Base-by-base conservation (phyloP, 2,888 invertebrate species). In the Catocala sponsa region DNA sequence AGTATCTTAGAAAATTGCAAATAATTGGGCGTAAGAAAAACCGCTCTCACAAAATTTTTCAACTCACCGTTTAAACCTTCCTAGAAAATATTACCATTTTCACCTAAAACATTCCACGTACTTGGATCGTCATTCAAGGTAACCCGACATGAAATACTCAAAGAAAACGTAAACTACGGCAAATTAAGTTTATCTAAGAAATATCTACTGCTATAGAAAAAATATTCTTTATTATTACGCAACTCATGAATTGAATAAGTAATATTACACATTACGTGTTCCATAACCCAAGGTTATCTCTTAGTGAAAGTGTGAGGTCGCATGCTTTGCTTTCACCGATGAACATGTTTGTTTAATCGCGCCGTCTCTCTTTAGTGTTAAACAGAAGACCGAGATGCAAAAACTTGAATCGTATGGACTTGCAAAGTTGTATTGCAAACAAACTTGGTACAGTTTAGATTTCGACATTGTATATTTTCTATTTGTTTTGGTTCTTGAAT, bases 241-340 rank as follows among this genome's bases (percentile, higher is more conserved):
- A 76, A 78, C 54, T 60, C 54, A 55, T 51, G 66, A 70, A 75
- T 64, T 64, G 76, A 68, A 75, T 73, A 71, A 69, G 74, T 67
- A 77, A 81, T 78, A 83, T 82, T 7, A 83, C 81, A 83, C 67
- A 79, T 89, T 86, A 88, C 88, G 87, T 87, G 78, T 73, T 54
- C 66, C 83, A 86, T 88, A 88, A 90, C 80, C 86, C 90, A 90
- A 90, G 90, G 90, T 89, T 89, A 83, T 78, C 70, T 70, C 65
- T 48, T 51, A 88, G 90, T 88, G 90, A 90, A 90, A 90, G 90
- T 90, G 85, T 78, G 79, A 79, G 80, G 80, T 83, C 77, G 80
- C 72, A 74, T 65, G 72, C 88, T 83, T 86, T 65, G 76, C 90
- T 89, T 89, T 89, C 89, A 83, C 89, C 85, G 68, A 61, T 63